Evolutionary conservation across 30 jellyfish, hydroid and myxozoan genomes (phyloP), one percentile per base, ranked within the genome.

Genomic region (Cassiopea andromeda): DNA sequence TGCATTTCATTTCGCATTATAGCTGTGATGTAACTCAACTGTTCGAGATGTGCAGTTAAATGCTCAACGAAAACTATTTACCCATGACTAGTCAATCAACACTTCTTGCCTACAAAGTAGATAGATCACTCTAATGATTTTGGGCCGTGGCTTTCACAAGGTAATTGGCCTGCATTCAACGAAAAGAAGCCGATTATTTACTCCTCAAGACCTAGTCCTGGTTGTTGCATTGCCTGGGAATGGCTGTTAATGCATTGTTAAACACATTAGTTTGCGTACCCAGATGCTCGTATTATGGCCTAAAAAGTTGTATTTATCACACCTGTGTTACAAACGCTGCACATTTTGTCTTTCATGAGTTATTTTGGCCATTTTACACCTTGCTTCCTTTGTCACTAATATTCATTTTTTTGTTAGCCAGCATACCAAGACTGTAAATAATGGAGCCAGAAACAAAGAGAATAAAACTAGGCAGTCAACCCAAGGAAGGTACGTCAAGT

Each of bases 371-470:
- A 54, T 54, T 54, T 54, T 54, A 54, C 12, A 54, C 46, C 45
- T 46, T 4, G 49, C 70, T 69, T 44, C 18, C 10, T 38, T 43
- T 4, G 7, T 44, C 47, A 19, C 46, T 27, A 27, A 27, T 27
- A 27, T 27, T 27, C 38, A 27, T 14, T 4, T 38, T 4, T 16
- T 38, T 14, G 10, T 46, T 75, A 75, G 84, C 19, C 43, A 16
- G 15, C 43, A 4, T 2, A 2, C 16, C 15, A 15, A 17, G 75
- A 60, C 48, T 48, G 54, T 69, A 77, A 1, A 77, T 75, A 54
- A 77, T 19, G 69, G 86, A 60, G 19, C 86, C 86, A 49, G 86
- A 77, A 48, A 54, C 18, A 6, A 77, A 77, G 16, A 77, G 86
- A 57, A 77, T 77, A 1, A 77, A 77, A 57, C 4, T 77, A 12